Evolutionary conservation across 1,140 invertebrate species (phyloP).

Genomic region (Homalodisca vitripennis): DNA sequence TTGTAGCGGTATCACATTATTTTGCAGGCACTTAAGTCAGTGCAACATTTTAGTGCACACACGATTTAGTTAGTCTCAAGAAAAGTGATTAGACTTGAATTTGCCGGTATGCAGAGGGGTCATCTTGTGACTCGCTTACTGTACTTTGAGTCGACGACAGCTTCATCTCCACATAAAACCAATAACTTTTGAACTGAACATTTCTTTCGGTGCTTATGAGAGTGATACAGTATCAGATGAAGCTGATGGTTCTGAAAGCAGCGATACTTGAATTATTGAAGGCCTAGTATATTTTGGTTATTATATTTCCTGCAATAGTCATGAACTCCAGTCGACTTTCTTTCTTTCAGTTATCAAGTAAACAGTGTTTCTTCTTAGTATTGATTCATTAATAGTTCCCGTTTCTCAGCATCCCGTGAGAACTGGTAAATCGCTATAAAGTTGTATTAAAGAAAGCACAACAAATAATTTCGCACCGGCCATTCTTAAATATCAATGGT

Average conservation of each 20-base stretch:
- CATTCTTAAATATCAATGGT: no score
- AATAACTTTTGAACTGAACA: constrained; percentile 18
- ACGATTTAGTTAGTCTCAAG: no score
- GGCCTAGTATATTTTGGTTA: not conserved
- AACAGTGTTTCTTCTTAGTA: not conserved
- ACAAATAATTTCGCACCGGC: no score
- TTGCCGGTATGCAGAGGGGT: no score
- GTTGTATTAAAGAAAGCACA: constrained; percentile 22
- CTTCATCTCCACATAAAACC: constrained; percentile 19
- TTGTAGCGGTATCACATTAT: no score
- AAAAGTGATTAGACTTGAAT: no score
- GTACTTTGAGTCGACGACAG: not conserved
- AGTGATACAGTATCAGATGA: not conserved
- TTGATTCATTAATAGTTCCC: not conserved
- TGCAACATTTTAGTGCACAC: no score
- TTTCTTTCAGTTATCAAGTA: not conserved
- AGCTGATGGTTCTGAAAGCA: not conserved
- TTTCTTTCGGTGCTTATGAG: constrained; percentile 21
- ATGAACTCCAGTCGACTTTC: not conserved
- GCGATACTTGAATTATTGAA: not conserved
- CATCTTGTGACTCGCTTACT: no score
- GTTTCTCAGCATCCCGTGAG: constrained; percentile 5
- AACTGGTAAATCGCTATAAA: constrained; percentile 21
- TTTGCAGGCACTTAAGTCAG: no score
- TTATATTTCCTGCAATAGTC: not conserved